Evolutionary conservation across 2,797 vertebrate species (phyloP).

Genomic region (Ataeniobius toweri): DNA sequence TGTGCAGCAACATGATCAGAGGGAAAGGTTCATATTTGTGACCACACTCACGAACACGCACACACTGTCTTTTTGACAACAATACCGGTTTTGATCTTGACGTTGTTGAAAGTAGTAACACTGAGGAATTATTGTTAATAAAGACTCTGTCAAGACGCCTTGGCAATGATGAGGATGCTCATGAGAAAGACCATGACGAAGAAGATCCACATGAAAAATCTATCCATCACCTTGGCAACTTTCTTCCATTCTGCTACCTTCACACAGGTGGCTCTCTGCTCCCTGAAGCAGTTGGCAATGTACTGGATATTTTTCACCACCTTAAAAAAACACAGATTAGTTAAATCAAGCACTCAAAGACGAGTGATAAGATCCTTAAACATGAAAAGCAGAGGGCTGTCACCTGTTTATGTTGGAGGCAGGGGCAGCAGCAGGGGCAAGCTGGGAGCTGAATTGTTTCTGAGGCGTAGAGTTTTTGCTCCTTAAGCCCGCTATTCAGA

Average conservation of each 20-base stretch:
- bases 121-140: conserved; percentile 11
- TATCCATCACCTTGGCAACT: conserved; percentile 97
- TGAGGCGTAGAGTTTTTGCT: conserved; percentile 53
- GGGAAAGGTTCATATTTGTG: conserved; percentile 13
- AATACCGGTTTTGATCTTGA: conserved; percentile 21
- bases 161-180: conserved; percentile 93
- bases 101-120: conserved; percentile 22
- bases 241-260: conserved; percentile 97
- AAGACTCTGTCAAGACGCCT: conserved; percentile 82
- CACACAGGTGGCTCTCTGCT: conserved; percentile 88
- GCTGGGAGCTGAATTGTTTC: conserved; percentile 52
- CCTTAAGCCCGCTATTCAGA: conserved; percentile 69
- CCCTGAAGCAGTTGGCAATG: conserved; percentile 91
- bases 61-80: conserved; percentile 17
- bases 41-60: conserved; percentile 8
- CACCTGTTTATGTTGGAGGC: conserved; percentile 73
- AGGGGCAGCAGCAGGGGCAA: conserved; percentile 81
- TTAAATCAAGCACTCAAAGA: background rate
- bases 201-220: conserved; percentile 99
- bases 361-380: conserved; percentile 5
- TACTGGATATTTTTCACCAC: conserved; percentile 92
- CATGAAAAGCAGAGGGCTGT: background rate
- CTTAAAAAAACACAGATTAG: conserved; percentile 25
- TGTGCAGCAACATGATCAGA: conserved; percentile 6
- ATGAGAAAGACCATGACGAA: conserved; percentile 98